phyloP scores from a whole-genome alignment of 1,140 invertebrate genomes.

The Steinernema feltiae region DNA sequence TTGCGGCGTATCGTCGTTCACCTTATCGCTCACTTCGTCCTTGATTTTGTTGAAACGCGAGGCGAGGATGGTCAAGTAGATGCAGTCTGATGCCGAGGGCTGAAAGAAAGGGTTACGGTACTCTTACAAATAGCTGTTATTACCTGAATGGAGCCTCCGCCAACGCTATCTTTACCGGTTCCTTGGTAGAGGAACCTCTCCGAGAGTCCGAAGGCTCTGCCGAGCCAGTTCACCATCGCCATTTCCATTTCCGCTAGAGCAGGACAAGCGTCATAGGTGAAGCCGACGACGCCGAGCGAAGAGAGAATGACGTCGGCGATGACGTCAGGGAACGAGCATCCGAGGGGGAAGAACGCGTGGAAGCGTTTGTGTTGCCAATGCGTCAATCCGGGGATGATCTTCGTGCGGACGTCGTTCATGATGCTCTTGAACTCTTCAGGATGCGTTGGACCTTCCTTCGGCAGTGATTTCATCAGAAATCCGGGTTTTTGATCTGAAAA shows the following conservation, averaged over 20 bases:
- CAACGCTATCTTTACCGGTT: neutral
- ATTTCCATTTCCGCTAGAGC: slow-evolving; percentile 16
- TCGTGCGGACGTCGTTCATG: slow-evolving; percentile 81
- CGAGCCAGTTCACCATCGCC: slow-evolving; percentile 25
- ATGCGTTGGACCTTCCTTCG: slow-evolving; percentile 68
- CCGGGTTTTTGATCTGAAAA: slow-evolving; percentile 68
- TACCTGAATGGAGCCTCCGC: slow-evolving; percentile 10
- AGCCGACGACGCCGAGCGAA: slow-evolving; percentile 18
- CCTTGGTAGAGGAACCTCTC: slow-evolving; percentile 14
- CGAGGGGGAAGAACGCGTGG: slow-evolving; percentile 24
- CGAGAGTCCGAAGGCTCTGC: slow-evolving; percentile 24
- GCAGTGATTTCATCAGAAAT: slow-evolving; percentile 73
- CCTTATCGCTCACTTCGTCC: neutral
- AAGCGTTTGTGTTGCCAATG: slow-evolving; percentile 30
- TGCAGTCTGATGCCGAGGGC: slow-evolving; percentile 21
- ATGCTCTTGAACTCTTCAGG: slow-evolving; percentile 76
- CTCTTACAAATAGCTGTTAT: neutral
- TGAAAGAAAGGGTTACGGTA: neutral
- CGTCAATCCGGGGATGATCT: slow-evolving; percentile 86
- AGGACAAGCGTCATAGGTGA: slow-evolving; percentile 28
- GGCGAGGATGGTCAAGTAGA: slow-evolving; percentile 20
- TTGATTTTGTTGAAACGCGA: slow-evolving; percentile 15
- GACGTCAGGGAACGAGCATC: slow-evolving; percentile 24
- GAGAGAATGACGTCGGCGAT: slow-evolving; percentile 16
- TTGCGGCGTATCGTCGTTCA: neutral